phyloP scores from a whole-genome alignment of 2,113 vertebrate genomes.

The Tachysurus fulvidraco region DNA sequence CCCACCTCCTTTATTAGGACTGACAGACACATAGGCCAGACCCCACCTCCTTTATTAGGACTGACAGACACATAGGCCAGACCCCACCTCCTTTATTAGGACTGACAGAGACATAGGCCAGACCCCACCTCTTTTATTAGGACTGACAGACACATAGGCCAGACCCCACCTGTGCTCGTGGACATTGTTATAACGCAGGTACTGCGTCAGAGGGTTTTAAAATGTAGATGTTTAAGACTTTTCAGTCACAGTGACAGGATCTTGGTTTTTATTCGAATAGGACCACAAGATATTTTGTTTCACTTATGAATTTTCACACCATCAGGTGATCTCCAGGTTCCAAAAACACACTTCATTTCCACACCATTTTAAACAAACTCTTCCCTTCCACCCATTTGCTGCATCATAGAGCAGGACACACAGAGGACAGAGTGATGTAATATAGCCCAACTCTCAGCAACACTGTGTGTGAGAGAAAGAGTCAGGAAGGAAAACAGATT shows the following conservation, averaged over 20 bases:
- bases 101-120: not conserved
- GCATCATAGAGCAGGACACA: conserved; percentile 42
- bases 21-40: not conserved
- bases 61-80: not conserved
- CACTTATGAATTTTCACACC: not conserved
- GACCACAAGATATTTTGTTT: not conserved
- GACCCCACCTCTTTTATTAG: not conserved
- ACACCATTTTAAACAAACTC: conserved; percentile 12
- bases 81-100: not conserved
- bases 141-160: not conserved
- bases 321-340: not conserved
- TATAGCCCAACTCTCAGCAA: conserved; percentile 45
- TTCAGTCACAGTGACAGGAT: not conserved
- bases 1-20: not conserved
- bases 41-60: not conserved
- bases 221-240: not conserved
- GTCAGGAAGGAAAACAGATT: not conserved
- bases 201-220: too few relatives aligned
- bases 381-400: conserved; percentile 31
- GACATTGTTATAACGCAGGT: not conserved
- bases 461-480: not conserved
- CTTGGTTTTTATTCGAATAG: not conserved
- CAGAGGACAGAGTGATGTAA: conserved; percentile 58
- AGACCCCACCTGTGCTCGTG: not conserved
- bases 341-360: not conserved